Conservation (phyloP, 2,113 vertebrate species). For the Glaucidium brasilianum region DNA sequence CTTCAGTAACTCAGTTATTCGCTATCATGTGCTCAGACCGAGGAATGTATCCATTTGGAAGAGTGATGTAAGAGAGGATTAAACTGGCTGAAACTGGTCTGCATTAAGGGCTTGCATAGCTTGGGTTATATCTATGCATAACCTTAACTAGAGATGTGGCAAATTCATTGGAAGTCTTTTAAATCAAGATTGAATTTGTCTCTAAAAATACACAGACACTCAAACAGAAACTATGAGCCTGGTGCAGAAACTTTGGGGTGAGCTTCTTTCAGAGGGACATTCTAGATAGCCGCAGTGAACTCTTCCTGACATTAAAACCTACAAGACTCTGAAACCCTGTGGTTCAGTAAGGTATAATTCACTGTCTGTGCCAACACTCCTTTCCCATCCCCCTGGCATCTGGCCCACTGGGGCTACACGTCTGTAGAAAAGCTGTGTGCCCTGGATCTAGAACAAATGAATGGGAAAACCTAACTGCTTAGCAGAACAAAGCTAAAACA, state of each 20-base stretch:
- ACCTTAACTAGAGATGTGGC: not conserved
- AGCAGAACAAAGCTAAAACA: constrained; percentile 21
- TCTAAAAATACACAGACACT: not conserved
- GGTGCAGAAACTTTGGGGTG: not conserved
- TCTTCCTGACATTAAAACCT: not conserved
- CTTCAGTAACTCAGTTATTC: not conserved
- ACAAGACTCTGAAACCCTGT: not conserved
- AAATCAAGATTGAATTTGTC: not conserved
- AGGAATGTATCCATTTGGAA: not conserved
- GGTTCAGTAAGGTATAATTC: not conserved
- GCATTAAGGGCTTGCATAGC: not conserved
- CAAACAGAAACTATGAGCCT: not conserved
- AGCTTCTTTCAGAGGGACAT: not conserved
- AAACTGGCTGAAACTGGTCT: not conserved
- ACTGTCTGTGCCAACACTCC: not conserved
- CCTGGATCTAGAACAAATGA: not conserved
- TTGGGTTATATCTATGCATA: not conserved
- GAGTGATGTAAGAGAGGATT: not conserved
- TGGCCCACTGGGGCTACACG: not conserved
- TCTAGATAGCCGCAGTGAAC: not conserved
- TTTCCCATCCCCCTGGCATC: not conserved
- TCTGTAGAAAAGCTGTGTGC: not conserved
- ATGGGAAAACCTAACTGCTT: not conserved
- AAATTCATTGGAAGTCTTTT: not conserved
- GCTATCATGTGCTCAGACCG: not conserved